A percentile compares a stretch with the other conserved stretches of the same genome.
Conservation (phyloP, 1,140 invertebrate species). For the Panonychus citri region DNA sequence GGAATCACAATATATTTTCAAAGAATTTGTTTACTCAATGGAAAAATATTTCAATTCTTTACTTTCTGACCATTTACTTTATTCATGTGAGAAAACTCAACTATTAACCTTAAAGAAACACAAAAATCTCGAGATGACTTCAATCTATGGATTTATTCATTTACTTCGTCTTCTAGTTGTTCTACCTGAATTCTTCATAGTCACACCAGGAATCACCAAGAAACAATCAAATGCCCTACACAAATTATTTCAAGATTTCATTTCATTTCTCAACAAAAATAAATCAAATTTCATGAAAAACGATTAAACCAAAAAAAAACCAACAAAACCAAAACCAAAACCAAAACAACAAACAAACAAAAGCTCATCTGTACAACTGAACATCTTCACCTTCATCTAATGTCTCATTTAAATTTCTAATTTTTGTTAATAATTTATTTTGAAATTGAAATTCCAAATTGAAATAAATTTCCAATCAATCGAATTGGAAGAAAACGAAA, state of each 20-base stretch:
- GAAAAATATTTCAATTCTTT: constrained; percentile 6
- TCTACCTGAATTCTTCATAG: background rate
- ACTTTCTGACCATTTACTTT: background rate
- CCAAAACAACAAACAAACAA: no score
- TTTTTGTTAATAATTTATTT: no score
- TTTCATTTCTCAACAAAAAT: background rate
- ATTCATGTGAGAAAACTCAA: background rate
- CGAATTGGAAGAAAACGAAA: no score
- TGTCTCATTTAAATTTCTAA: no score
- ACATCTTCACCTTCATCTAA: no score
- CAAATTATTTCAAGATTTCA: background rate
- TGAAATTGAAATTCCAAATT: no score
- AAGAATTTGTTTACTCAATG: constrained; percentile 1
- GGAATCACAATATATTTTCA: background rate
- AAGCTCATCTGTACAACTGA: no score
- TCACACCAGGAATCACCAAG: background rate
- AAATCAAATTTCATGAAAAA: background rate
- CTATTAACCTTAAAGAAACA: no score
- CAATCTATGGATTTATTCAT: constrained; percentile 4
- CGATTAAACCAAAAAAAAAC: background rate
- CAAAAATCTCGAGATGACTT: background rate
- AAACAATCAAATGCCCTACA: background rate
- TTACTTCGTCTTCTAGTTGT: background rate
- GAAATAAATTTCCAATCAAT: no score
- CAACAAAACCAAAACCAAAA: no score